These are phyloP conservation scores for Schizotus pectinicornis DNA, from an alignment of 2,888 invertebrate genomes.

Conservation along the genomic window DNA sequence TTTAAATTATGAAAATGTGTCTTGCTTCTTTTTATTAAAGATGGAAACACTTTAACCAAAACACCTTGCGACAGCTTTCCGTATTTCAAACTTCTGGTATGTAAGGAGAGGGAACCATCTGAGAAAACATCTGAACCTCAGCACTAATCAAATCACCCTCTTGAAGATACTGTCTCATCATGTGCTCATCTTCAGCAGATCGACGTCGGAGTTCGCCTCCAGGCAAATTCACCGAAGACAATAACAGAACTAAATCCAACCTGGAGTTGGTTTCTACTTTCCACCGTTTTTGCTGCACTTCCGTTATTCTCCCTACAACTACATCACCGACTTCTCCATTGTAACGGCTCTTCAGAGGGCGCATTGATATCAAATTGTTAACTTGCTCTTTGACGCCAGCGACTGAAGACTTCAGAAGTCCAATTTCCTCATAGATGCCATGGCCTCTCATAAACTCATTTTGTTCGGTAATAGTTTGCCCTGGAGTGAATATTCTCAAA, in stretches of 20 bases:
- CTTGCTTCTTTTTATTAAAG: conserved; percentile 89
- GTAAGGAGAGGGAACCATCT: conserved; percentile 91
- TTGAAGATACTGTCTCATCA: conserved; percentile 93
- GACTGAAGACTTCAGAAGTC: conserved; percentile 86
- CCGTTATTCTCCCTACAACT: conserved; percentile 90
- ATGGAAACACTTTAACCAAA: conserved; percentile 88
- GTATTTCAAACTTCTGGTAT: conserved; percentile 95
- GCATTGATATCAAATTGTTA: conserved; percentile 91
- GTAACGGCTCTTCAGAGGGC: conserved; percentile 89
- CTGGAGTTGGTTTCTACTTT: conserved; percentile 94
- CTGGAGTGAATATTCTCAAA: conserved; percentile 81
- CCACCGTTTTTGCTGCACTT: conserved; percentile 95
- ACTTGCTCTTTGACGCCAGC: conserved; percentile 94
- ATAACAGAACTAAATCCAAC: conserved; percentile 81
- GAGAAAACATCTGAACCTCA: conserved; percentile 92
- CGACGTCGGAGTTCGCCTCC: conserved; percentile 92
- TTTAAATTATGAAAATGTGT: conserved; percentile 94
- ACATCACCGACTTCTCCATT: conserved; percentile 97
- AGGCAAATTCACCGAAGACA: conserved; percentile 96
- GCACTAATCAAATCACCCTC: conserved; percentile 98
- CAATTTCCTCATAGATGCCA: conserved; percentile 90
- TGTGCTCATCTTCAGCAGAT: conserved; percentile 95
- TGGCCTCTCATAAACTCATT: conserved; percentile 92
- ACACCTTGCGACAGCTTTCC: conserved; percentile 94
- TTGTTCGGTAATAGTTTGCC: conserved; percentile 84